Percentiles rank a stretch among this genome's conserved stretches.
phyloP scores from a whole-genome alignment of 2,113 vertebrate species.

The Prionailurus viverrinus region DNA sequence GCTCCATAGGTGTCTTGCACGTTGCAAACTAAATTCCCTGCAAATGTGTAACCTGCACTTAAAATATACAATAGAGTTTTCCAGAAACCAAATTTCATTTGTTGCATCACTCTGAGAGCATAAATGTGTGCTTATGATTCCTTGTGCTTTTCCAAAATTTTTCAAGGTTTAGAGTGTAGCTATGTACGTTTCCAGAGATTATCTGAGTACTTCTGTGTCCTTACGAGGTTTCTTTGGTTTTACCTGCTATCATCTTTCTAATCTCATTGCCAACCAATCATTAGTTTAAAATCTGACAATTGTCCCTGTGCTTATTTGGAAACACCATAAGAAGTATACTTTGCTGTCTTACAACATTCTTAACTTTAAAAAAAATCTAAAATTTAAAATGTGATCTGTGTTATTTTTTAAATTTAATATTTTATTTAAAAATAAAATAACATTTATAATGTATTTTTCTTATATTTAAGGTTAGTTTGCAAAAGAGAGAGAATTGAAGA shows the following conservation, averaged over 20 bases:
- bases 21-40: not conserved
- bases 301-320: not conserved
- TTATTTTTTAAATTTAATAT: not conserved
- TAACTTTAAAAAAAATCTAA: not conserved
- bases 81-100: not conserved
- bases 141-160: not conserved
- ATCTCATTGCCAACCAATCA: not conserved
- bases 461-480: not conserved
- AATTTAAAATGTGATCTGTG: not conserved
- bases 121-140: not conserved
- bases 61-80: not conserved
- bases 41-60: not conserved
- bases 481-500: not conserved
- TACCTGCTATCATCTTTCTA: not conserved
- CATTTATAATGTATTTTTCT: not conserved
- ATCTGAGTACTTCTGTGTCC: not conserved
- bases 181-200: not conserved
- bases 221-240: not conserved
- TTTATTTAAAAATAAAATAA: constrained; percentile 31
- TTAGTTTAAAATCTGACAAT: not conserved
- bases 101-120: not conserved
- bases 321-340: not conserved
- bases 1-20: not conserved
- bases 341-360: not conserved
- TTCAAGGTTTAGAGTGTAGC: not conserved